These are phyloP conservation scores for Leptura quadrifasciata DNA, from an alignment of 2,888 invertebrate genomes.

Conservation along the genomic window DNA sequence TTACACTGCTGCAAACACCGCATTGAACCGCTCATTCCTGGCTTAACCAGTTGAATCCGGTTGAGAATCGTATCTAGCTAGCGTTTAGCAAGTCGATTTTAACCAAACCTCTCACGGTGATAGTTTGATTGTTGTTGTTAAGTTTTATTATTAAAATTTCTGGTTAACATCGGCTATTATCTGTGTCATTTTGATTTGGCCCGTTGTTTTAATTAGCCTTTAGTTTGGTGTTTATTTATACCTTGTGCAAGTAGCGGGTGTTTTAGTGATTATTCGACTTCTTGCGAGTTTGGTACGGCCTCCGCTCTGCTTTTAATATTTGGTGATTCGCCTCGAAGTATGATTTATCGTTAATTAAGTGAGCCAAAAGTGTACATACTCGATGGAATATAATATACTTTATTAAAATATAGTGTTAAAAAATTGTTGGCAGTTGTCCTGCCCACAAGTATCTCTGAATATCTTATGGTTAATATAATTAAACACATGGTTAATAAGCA, in stretches of 20 bases:
- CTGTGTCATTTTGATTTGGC: background rate
- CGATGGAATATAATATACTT: slow-evolving; percentile 61
- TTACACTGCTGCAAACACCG: slow-evolving; percentile 58
- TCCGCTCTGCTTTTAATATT: background rate
- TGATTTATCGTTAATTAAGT: slow-evolving; percentile 60
- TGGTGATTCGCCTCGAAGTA: slow-evolving; percentile 41
- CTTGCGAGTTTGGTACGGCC: background rate
- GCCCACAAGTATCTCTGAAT: background rate
- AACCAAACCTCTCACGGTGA: slow-evolving; percentile 62
- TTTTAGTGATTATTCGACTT: background rate
- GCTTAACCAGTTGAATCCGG: slow-evolving; percentile 72
- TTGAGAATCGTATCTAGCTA: slow-evolving; percentile 55
- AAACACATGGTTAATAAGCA: slow-evolving; percentile 44
- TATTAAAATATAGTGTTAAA: slow-evolving; percentile 41
- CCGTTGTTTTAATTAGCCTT: slow-evolving; percentile 14
- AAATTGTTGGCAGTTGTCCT: slow-evolving; percentile 1
- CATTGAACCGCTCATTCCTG: slow-evolving; percentile 72
- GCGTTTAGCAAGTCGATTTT: slow-evolving; percentile 64
- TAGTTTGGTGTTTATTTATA: slow-evolving; percentile 9
- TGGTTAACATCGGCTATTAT: slow-evolving; percentile 24
- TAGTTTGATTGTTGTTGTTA: slow-evolving; percentile 16
- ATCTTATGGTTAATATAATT: slow-evolving; percentile 45
- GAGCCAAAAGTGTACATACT: slow-evolving; percentile 17
- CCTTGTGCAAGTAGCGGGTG: slow-evolving; percentile 18
- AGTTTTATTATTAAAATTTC: slow-evolving; percentile 20